A percentile compares a stretch with the other conserved stretches of the same genome.
Evolutionary conservation across 2,797 vertebrate species (phyloP).

Genomic region (Hyperoplus lanceolatus): DNA sequence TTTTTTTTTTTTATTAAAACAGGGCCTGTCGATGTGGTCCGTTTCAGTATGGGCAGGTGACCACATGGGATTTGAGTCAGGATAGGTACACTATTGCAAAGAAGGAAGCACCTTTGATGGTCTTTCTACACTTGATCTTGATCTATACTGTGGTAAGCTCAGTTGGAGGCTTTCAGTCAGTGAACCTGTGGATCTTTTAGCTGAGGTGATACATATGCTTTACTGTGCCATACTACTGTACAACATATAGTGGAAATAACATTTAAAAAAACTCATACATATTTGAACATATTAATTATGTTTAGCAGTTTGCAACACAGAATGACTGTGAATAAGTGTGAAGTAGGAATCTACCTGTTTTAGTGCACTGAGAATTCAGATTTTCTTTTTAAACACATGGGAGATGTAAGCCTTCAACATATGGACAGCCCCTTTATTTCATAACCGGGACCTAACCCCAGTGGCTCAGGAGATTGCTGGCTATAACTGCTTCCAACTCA

Average conservation of each 20-base stretch:
- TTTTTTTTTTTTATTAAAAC: slow-evolving; percentile 60
- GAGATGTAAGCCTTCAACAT: slow-evolving; percentile 36
- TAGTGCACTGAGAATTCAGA: slow-evolving; percentile 28
- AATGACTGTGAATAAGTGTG: slow-evolving; percentile 15
- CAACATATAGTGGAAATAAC: background rate
- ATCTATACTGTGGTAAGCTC: background rate
- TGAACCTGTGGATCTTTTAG: slow-evolving; percentile 3
- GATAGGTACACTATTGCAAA: slow-evolving; percentile 5
- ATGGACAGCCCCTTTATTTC: slow-evolving; percentile 52
- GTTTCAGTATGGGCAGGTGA: slow-evolving; percentile 50
- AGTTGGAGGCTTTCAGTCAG: slow-evolving; percentile 5
- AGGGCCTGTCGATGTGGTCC: slow-evolving; percentile 64
- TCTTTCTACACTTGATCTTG: slow-evolving; percentile 12
- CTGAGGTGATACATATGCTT: background rate
- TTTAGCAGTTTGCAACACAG: background rate
- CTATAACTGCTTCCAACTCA: slow-evolving; percentile 44
- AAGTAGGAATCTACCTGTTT: slow-evolving; percentile 16
- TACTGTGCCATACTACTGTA: background rate
- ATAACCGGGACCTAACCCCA: slow-evolving; percentile 52
- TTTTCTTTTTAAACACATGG: slow-evolving; percentile 13
- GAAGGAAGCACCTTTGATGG: slow-evolving; percentile 12
- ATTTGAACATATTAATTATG: background rate
- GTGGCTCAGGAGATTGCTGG: slow-evolving; percentile 52
- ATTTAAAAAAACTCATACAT: background rate
- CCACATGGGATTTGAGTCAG: slow-evolving; percentile 40